Base-by-base conservation (phyloP, 2,888 invertebrate species). In the Theristus sp. region DNA sequence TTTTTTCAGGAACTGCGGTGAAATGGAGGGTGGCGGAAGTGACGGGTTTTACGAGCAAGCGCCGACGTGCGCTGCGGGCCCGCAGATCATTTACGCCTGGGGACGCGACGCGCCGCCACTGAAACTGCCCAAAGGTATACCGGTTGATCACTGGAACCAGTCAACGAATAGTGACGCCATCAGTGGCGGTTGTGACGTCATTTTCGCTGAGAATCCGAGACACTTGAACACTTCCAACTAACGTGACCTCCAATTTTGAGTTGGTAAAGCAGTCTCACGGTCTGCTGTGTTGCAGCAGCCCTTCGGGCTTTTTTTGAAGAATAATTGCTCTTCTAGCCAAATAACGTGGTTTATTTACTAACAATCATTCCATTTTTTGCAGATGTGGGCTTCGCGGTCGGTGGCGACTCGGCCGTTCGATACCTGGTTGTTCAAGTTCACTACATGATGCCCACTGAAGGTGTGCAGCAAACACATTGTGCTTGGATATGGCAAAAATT, bases 371-470 rank as follows among this genome's bases (percentile, higher is more conserved):
- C 30, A 59, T 0, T 25, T 67, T 67, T n/a, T n/a, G n/a, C 65
- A 75, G 75, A 84, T 63, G 91, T 96, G 13, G 96, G 90, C 1
- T 96, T 94, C 75, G 85, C 85, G 75, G 85, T 94, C 56, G 94
- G 94, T 10, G 82, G 82, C 60, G 81, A 82, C 62, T 86, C 89
- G 0, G 80, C 82, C 20, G 86, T 90, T 65, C 84, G 86, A 69
- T 91, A 90, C 74, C 79, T 96, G 60, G 91, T 94, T 0, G 78
- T 98, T 47, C 96, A 96, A 79, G 86, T 96, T 0, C 90, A 91
- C 74, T 91, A 90, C 72, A 77, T 63, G 71, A 71, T 63, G 58
- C 20, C 56, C 26, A 54, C 57, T 47, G 38, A 57, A 73, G 70
- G 38, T 38, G 38, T 13, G 38, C 38, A 13, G 6, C n/a, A n/a